These are phyloP conservation scores for Acanthiza pusilla DNA, from an alignment of 2,797 vertebrate species.

Conservation along the genomic window DNA sequence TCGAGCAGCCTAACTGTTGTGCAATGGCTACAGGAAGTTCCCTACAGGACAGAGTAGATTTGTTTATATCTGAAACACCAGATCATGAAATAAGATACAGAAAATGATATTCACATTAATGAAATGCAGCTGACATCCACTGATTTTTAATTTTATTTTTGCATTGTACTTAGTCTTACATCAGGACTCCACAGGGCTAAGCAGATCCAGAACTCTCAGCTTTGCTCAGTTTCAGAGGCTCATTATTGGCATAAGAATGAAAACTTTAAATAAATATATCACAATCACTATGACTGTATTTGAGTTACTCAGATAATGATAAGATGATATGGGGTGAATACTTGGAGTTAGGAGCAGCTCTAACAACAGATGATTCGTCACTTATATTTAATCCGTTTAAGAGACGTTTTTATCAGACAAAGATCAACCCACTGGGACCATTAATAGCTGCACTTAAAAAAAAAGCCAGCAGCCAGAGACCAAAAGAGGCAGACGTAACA, in stretches of 20 bases:
- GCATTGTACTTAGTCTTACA: background rate
- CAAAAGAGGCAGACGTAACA: constrained; percentile 10
- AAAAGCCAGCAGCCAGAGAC: constrained; percentile 17
- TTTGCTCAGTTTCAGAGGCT: constrained; percentile 2
- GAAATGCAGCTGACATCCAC: constrained; percentile 16
- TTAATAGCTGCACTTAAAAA: constrained; percentile 32
- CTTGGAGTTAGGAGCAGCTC: background rate
- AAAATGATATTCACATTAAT: constrained; percentile 25
- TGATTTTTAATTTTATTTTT: background rate
- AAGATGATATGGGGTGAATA: background rate
- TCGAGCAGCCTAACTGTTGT: background rate
- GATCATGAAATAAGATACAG: constrained; percentile 11
- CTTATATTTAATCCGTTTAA: constrained; percentile 46
- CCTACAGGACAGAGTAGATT: background rate
- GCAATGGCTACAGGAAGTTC: constrained; percentile 7
- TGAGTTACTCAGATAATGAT: background rate
- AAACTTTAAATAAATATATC: constrained; percentile 11
- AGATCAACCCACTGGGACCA: constrained; percentile 8
- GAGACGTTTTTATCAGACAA: background rate
- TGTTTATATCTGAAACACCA: constrained; percentile 32
- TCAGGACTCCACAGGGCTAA: background rate
- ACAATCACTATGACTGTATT: background rate
- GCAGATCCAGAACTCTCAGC: background rate
- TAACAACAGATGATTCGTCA: background rate
- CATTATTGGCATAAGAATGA: background rate